These are phyloP conservation scores for Hydractinia echinata DNA, from an alignment of 30 jellyfish, hydroid and myxozoan genomes.

Conservation along the genomic window DNA sequence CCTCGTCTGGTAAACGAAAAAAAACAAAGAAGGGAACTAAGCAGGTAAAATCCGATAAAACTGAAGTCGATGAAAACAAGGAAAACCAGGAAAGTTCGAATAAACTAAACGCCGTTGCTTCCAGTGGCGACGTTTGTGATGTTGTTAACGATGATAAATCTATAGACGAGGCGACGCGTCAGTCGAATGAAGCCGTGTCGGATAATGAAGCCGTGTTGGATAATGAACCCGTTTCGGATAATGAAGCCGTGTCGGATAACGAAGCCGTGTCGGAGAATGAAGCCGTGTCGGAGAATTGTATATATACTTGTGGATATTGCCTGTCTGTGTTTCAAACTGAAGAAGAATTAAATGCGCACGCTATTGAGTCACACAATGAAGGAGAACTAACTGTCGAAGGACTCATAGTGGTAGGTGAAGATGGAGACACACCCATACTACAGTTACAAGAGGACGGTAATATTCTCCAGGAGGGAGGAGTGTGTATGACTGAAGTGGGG, in stretches of 20 bases:
- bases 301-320: slow-evolving; percentile 17
- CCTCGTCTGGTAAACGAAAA: no score
- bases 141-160: background rate
- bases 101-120: background rate
- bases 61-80: background rate
- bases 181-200: background rate
- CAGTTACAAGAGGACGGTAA: no score
- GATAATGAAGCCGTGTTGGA: background rate
- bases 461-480: no score
- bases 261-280: background rate
- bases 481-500: no score
- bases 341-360: slow-evolving; percentile 7
- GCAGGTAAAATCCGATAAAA: background rate
- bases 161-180: background rate
- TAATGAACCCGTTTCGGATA: background rate
- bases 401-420: no score
- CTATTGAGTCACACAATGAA: background rate
- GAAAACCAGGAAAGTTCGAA: background rate
- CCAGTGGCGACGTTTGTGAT: background rate
- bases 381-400: background rate
- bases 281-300: background rate
- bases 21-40: background rate
- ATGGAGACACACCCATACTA: no score
- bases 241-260: background rate
- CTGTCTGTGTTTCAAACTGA: background rate